These are phyloP conservation scores for Oreochromis mossambicus DNA, from an alignment of 2,797 vertebrate species.

Conservation along the genomic window DNA sequence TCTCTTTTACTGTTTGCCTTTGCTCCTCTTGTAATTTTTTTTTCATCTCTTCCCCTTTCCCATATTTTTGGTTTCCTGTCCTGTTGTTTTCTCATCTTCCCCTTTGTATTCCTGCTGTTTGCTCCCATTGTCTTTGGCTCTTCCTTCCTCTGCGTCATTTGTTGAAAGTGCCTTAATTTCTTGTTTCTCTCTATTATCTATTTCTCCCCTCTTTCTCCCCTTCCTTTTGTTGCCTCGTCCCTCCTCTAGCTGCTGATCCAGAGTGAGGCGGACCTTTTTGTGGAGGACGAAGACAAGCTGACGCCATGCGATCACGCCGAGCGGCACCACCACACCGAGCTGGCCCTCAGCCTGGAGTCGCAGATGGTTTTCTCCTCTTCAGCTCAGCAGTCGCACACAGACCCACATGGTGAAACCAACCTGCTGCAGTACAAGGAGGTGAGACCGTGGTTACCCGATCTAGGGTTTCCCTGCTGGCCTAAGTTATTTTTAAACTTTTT, in stretches of 20 bases:
- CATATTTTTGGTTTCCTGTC: background rate
- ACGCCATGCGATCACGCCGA: conserved; percentile 98
- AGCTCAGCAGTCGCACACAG: conserved; percentile 64
- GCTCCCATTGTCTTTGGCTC: background rate
- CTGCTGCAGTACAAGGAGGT: conserved; percentile 95
- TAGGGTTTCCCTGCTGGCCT: conserved; percentile 27
- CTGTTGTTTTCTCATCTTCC: background rate
- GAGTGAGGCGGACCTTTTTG: conserved; percentile 93
- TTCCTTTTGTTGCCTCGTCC: background rate
- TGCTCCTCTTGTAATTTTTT: background rate
- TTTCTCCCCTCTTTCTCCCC: background rate
- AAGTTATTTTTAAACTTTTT: conserved; percentile 17
- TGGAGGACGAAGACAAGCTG: conserved; percentile 96
- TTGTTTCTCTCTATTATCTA: background rate
- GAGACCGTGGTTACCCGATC: conserved; percentile 20
- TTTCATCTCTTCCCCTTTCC: background rate
- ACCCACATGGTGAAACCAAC: conserved; percentile 89
- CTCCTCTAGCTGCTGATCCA: conserved; percentile 87
- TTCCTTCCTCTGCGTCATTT: background rate
- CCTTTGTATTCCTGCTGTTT: background rate
- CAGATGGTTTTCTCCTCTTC: conserved; percentile 95
- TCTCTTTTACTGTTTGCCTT: background rate
- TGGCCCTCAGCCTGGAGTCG: conserved; percentile 96
- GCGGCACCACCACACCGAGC: conserved; percentile 94
- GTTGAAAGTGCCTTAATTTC: background rate